Evolutionary conservation across 2,888 invertebrate species (phyloP).

Genomic region (Nomada fucata): DNA sequence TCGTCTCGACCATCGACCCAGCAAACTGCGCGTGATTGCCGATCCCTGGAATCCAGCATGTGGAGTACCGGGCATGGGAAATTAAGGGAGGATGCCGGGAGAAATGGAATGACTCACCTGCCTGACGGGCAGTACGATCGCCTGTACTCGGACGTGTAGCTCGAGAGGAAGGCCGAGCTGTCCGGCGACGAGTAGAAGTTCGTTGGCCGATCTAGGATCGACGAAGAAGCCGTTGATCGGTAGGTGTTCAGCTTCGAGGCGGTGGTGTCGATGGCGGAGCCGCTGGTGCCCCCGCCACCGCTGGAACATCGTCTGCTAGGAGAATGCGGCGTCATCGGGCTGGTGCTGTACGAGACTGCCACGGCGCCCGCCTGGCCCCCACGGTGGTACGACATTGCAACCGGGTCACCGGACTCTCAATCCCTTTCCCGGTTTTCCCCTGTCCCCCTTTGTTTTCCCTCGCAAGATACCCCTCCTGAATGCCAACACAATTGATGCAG

Average conservation of each 20-base stretch:
- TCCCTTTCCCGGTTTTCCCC: conserved; percentile 29
- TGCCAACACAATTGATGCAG: conserved; percentile 51
- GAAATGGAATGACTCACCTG: conserved; percentile 63
- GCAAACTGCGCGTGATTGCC: conserved; percentile 29
- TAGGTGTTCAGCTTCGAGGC: conserved; percentile 74
- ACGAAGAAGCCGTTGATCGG: conserved; percentile 67
- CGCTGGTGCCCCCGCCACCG: conserved; percentile 67
- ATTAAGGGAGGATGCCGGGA: not conserved
- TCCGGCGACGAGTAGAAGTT: conserved; percentile 66
- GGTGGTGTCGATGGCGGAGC: conserved; percentile 69
- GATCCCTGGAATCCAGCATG: conserved; percentile 39
- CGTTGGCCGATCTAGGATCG: conserved; percentile 68
- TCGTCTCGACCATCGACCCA: not conserved
- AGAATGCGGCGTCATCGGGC: conserved; percentile 80
- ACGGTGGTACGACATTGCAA: conserved; percentile 81
- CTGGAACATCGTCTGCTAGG: conserved; percentile 78
- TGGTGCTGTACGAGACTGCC: conserved; percentile 79
- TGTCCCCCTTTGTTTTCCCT: conserved; percentile 17
- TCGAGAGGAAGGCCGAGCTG: conserved; percentile 57
- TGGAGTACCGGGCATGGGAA: not conserved
- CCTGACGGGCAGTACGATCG: conserved; percentile 65
- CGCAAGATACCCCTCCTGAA: conserved; percentile 58
- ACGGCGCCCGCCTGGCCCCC: conserved; percentile 81
- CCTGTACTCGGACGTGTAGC: conserved; percentile 66
- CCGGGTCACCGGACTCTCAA: conserved; percentile 55